Evolutionary conservation across 2,888 invertebrate species (phyloP), one percentile per base, ranked within the genome.

Genomic region (Drosophila anomelani): DNA sequence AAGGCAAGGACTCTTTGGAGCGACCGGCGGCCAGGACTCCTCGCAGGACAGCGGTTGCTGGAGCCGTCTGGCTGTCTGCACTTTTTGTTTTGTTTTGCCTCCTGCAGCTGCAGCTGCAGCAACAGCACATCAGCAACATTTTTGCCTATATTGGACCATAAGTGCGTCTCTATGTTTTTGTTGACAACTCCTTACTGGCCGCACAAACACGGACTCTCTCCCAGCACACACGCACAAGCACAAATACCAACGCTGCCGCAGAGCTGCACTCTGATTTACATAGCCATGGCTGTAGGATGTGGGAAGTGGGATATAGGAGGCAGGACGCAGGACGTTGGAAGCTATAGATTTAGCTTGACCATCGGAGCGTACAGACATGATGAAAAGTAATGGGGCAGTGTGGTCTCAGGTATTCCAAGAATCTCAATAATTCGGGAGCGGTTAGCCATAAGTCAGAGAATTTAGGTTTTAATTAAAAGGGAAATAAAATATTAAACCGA

Each of bases 141-240:
- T 69, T 75, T 61, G 69, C 63, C 61, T 75, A 69, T 76, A 75
- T 75, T 60, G 63, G 69, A 17, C 70, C 63, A 79, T 84, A 87
- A 87, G 85, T 84, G 83, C 85, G 87, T 84, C 83, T 87, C 87
- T 76, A 72, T 87, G 85, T 87, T 84, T 85, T 81, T 84, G 83
- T 84, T 87, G 85, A 84, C 83, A 87, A 85, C 87, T 87, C 80
- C 83, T 83, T 83, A 68, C 79, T 76, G 57, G 61, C 57, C 76
- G 58, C 71, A 84, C 66, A 64, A 67, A 67, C 56, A 71, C 55
- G 60, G 36, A n/a, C 53, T 69, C 46, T 57, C 34, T 34, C 49
- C 58, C 51, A 3, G 51, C 29, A 63, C 57, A 61, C 60, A 58
- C 41, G 46, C 64, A 68, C 17, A 32, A 17, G 49, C 12, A 44